phyloP scores from a whole-genome alignment of 2,797 vertebrate species.

The Graptemys geographica region DNA sequence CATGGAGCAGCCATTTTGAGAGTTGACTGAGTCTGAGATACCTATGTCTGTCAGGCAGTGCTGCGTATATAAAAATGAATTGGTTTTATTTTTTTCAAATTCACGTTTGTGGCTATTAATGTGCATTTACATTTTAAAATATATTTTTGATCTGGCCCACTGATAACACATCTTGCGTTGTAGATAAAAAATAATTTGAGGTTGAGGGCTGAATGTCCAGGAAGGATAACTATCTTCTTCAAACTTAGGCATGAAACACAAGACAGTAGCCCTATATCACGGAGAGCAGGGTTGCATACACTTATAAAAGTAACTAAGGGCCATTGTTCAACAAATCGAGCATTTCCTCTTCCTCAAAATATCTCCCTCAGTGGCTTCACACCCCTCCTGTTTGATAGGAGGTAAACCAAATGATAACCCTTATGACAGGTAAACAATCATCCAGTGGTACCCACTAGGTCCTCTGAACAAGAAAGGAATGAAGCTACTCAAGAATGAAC shows the following conservation, averaged over 20 bases:
- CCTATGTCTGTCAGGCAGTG: neutral
- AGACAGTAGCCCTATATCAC: neutral
- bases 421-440: neutral
- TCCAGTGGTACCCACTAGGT: neutral
- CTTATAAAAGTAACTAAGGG: neutral
- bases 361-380: neutral
- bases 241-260: neutral
- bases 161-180: neutral
- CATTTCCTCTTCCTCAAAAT: neutral
- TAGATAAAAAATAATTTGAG: neutral
- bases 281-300: neutral
- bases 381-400: neutral
- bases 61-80: neutral
- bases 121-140: neutral
- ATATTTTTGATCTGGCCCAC: accelerated
- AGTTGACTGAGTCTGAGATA: neutral
- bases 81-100: accelerated
- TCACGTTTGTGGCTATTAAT: neutral
- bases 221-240: neutral
- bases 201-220: constrained; percentile 4
- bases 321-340: neutral
- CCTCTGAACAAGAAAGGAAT: neutral
- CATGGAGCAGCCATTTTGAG: neutral
- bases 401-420: neutral
- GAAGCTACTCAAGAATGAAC: neutral